A percentile compares a stretch with the other conserved stretches of the same genome.
phyloP scores from a whole-genome alignment of 2,113 vertebrate genomes.

The Malurus cyaneus region DNA sequence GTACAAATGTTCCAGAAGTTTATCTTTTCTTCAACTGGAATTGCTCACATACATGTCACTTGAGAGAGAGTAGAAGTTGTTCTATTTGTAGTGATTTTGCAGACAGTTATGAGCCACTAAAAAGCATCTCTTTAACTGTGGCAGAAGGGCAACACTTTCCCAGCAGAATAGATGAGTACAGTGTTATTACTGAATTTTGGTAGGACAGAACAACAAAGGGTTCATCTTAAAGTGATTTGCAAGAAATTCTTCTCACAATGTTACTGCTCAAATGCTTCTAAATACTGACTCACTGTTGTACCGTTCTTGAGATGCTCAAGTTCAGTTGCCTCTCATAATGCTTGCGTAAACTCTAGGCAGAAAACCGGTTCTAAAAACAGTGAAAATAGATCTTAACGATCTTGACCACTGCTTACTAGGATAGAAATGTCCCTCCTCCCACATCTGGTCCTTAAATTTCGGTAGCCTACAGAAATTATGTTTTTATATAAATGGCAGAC shows the following conservation, averaged over 20 bases:
- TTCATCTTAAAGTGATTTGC: slow-evolving; percentile 49
- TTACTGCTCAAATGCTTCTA: background rate
- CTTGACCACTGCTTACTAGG: slow-evolving; percentile 15
- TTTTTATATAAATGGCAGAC: background rate
- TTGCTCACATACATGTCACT: background rate
- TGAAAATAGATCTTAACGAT: slow-evolving; percentile 47
- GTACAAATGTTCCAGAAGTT: background rate
- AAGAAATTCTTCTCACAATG: slow-evolving; percentile 4
- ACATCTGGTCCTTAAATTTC: background rate
- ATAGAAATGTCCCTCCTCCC: slow-evolving; percentile 6
- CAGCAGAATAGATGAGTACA: background rate
- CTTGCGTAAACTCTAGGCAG: slow-evolving; percentile 57
- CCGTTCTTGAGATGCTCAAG: slow-evolving; percentile 40
- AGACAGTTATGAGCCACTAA: background rate
- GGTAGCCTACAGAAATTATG: slow-evolving; percentile 34
- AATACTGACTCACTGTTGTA: slow-evolving; percentile 62
- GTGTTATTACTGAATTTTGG: slow-evolving; percentile 1
- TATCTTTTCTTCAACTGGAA: background rate
- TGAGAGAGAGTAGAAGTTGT: background rate
- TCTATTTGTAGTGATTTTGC: background rate
- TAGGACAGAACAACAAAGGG: slow-evolving; percentile 50
- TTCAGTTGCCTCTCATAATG: slow-evolving; percentile 52
- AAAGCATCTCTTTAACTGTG: background rate
- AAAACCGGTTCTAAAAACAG: slow-evolving; percentile 54
- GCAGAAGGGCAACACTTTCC: background rate